A percentile compares a stretch with the other conserved stretches of the same genome.
These are phyloP conservation scores for Chironomus riparius DNA, from an alignment of 2,888 invertebrate genomes.

Conservation along the genomic window DNA sequence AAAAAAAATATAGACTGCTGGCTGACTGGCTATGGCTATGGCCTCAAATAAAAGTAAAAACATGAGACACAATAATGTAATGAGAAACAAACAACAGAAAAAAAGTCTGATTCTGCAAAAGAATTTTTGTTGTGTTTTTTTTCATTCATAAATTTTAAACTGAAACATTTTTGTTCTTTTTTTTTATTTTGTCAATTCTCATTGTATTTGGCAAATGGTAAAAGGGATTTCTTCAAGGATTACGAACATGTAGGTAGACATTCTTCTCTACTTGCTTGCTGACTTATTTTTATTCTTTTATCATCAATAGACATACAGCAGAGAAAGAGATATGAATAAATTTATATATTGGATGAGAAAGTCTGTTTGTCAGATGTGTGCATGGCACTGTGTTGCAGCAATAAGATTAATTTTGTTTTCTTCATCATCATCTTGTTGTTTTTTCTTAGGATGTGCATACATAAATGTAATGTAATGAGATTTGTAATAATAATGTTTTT, in stretches of 20 bases:
- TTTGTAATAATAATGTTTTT: no score
- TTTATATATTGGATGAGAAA: not conserved
- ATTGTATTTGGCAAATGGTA: not conserved
- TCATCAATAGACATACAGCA: no score
- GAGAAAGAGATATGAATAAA: no score
- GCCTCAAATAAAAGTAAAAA: not conserved
- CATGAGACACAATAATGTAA: slow-evolving; percentile 11
- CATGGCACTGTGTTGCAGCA: not conserved
- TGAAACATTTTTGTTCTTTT: not conserved
- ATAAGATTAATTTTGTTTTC: no score
- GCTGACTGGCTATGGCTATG: not conserved
- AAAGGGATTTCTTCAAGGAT: not conserved
- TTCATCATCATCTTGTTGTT: no score
- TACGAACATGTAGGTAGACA: slow-evolving; percentile 23
- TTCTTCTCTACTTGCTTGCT: not conserved
- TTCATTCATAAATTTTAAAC: slow-evolving; percentile 19
- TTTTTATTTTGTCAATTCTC: not conserved
- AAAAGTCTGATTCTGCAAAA: not conserved
- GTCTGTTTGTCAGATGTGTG: not conserved
- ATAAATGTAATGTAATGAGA: no score
- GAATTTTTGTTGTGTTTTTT: not conserved
- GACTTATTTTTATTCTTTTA: not conserved
- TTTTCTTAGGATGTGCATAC: no score
- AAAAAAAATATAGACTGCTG: not conserved
- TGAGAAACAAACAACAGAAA: not conserved